A percentile compares a stretch with the other conserved stretches of the same genome.
Conservation (phyloP, 1,140 invertebrate genomes). For the Glossosoma conforme region DNA sequence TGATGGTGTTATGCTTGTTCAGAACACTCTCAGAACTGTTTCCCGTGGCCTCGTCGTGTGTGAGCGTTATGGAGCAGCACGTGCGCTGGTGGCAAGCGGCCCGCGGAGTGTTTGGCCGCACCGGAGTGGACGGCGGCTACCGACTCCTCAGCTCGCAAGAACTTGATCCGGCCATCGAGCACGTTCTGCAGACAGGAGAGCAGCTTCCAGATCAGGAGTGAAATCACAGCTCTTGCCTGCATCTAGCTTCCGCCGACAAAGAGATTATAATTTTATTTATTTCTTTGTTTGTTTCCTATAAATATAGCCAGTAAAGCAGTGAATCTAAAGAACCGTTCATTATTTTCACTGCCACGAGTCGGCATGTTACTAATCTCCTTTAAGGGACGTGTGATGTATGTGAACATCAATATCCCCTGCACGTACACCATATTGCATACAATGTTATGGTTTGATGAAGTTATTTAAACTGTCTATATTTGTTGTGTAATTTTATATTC, state of each 20-base stretch:
- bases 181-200: neutral
- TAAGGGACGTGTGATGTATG: no score
- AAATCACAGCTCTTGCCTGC: neutral
- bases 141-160: slow-evolving; percentile 10
- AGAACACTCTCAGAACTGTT: slow-evolving; percentile 40
- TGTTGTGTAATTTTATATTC: no score
- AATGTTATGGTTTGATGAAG: no score
- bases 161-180: slow-evolving; percentile 19
- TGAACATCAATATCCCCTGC: no score
- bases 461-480: no score
- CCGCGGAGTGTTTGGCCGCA: slow-evolving; percentile 16
- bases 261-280: neutral
- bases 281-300: neutral
- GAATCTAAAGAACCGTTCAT: no score
- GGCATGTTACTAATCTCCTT: no score
- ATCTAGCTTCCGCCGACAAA: neutral
- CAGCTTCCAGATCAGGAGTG: neutral
- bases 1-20: no score
- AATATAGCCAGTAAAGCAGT: neutral
- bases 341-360: no score
- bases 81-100: slow-evolving; percentile 42
- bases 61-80: slow-evolving; percentile 42
- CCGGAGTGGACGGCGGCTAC: slow-evolving; percentile 8
- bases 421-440: no score
- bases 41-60: slow-evolving; percentile 35